Conservation (phyloP, 1,140 invertebrate species). For the Acromyrmex echinatior region DNA sequence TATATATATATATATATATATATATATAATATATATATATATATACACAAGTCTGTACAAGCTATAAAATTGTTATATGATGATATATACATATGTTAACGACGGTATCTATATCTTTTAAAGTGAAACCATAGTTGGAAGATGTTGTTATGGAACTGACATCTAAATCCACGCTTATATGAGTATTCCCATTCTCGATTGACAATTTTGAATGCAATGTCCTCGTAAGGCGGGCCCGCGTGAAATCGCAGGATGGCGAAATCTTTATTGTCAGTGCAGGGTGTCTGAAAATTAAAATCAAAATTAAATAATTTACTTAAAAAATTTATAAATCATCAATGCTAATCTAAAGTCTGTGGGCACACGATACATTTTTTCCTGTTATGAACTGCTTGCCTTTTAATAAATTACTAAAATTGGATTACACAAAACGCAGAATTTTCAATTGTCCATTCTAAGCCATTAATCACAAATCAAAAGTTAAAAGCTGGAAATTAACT, state of each 20-base stretch:
- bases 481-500: too few species aligned
- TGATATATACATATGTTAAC: conserved; percentile 88
- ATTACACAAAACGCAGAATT: too few species aligned
- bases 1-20: not conserved
- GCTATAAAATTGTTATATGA: conserved; percentile 7
- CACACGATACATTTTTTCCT: too few species aligned
- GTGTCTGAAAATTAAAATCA: conserved; percentile 89
- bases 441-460: too few species aligned
- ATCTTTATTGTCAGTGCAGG: conserved; percentile 96
- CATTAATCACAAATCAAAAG: too few species aligned
- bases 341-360: not conserved
- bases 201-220: conserved; percentile 99
- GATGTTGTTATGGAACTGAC: conserved; percentile 99
- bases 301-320: conserved; percentile 10
- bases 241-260: conserved; percentile 98
- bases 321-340: not conserved
- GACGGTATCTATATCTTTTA: conserved; percentile 98
- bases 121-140: conserved; percentile 99
- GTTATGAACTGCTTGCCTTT: too few species aligned
- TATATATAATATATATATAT: too few species aligned
- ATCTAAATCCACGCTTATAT: conserved; percentile 98
- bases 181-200: conserved; percentile 99
- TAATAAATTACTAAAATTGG: too few species aligned
- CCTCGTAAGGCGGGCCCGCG: conserved; percentile 99
- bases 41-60: too few species aligned